phyloP scores from a whole-genome alignment of 2,113 vertebrate species.

The Oreotrochilus melanogaster region DNA sequence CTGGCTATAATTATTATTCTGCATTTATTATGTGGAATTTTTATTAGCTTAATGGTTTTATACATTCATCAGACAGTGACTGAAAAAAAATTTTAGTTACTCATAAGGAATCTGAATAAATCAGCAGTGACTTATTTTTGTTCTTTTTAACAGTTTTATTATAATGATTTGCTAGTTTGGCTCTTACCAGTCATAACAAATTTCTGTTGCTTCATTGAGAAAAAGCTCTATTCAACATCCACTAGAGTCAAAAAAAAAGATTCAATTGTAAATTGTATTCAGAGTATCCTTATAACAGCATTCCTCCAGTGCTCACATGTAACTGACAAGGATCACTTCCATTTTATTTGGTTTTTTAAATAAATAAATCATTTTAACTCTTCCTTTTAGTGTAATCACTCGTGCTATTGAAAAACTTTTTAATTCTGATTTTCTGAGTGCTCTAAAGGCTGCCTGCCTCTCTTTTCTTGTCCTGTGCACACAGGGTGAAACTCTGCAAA shows the following conservation, averaged over 20 bases:
- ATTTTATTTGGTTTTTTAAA: background rate
- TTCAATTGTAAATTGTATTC: background rate
- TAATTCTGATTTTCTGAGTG: background rate
- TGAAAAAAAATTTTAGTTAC: slow-evolving; percentile 35
- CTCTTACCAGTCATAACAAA: background rate
- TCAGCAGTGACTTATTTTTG: background rate
- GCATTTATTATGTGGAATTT: slow-evolving; percentile 55
- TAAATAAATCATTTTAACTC: background rate
- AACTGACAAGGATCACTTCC: background rate
- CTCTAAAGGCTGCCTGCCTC: background rate
- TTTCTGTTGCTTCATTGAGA: slow-evolving; percentile 40
- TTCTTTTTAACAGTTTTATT: background rate
- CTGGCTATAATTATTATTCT: slow-evolving; percentile 61
- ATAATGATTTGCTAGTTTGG: slow-evolving; percentile 3
- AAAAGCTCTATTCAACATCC: background rate
- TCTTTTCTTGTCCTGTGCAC: background rate
- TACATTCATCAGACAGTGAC: slow-evolving; percentile 54
- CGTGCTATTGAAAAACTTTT: background rate
- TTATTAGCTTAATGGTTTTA: slow-evolving; percentile 68
- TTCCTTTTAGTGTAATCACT: background rate
- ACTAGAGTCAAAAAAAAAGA: background rate
- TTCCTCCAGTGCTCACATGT: background rate
- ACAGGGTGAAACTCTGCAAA: rapidly evolving
- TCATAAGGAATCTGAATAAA: slow-evolving; percentile 42
- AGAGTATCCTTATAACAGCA: background rate